A percentile compares a stretch with the other conserved stretches of the same genome.
phyloP scores from a whole-genome alignment of 2,113 vertebrate species.

The Microcebus murinus region DNA sequence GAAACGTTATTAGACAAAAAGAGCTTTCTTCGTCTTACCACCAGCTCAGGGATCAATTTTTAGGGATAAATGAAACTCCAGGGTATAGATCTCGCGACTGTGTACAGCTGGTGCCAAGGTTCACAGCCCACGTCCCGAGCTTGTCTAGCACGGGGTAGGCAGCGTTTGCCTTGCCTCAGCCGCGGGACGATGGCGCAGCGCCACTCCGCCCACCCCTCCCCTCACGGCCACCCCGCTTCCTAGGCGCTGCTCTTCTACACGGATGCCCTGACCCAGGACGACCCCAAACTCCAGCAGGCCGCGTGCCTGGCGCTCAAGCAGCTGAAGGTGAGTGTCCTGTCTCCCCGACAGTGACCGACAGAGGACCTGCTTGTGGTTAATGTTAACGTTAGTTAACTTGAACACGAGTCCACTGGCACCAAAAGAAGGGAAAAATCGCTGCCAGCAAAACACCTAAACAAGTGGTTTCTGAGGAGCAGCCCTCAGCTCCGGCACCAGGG shows the following conservation, averaged over 20 bases:
- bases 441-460: background rate
- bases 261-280: conserved; percentile 79
- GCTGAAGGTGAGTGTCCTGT: conserved; percentile 87
- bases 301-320: conserved; percentile 93
- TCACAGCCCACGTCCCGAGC: background rate
- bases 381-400: background rate
- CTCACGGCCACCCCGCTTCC: background rate
- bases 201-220: accelerated
- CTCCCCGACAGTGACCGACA: accelerated
- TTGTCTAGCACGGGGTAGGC: background rate
- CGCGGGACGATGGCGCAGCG: accelerated
- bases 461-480: background rate
- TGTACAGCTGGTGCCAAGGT: background rate
- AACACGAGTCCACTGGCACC: background rate
- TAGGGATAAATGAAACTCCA: background rate
- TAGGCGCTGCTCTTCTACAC: conserved; percentile 94
- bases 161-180: background rate
- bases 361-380: background rate
- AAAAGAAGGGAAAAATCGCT: background rate
- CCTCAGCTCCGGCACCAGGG: accelerated
- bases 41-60: background rate
- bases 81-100: accelerated
- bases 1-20: background rate
- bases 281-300: conserved; percentile 87
- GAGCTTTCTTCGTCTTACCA: background rate